These are phyloP conservation scores for Herpailurus yagouaroundi DNA, from an alignment of 2,113 vertebrate genomes.

Conservation along the genomic window DNA sequence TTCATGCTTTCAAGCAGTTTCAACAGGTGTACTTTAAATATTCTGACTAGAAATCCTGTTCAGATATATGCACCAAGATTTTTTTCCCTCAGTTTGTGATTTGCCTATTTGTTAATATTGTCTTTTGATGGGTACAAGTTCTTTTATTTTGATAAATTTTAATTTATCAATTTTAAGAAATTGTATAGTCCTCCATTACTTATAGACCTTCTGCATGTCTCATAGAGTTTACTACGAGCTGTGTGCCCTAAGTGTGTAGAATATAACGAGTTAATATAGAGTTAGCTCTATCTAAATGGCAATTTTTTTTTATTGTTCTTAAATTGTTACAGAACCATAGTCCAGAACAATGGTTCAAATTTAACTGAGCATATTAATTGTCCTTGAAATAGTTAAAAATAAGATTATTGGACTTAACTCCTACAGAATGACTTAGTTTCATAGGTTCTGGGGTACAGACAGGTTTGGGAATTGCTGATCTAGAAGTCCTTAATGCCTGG, in stretches of 20 bases:
- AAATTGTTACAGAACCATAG: background rate
- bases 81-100: background rate
- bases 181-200: background rate
- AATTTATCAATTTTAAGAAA: background rate
- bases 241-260: background rate
- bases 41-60: conserved; percentile 4
- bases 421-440: background rate
- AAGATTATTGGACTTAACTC: background rate
- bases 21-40: background rate
- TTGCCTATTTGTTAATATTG: background rate
- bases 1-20: background rate
- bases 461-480: background rate
- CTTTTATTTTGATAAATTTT: conserved; percentile 21
- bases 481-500: background rate
- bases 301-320: conserved; percentile 16
- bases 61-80: background rate
- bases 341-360: background rate
- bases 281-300: background rate
- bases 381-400: background rate
- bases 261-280: background rate
- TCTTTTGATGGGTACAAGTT: background rate
- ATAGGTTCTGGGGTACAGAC: background rate
- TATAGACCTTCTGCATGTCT: background rate
- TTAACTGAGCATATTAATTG: background rate
- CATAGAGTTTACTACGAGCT: background rate